Evolutionary conservation across 2,797 vertebrate genomes (phyloP), one percentile per base, ranked within the genome.

Genomic region (Clarias pachynema): DNA sequence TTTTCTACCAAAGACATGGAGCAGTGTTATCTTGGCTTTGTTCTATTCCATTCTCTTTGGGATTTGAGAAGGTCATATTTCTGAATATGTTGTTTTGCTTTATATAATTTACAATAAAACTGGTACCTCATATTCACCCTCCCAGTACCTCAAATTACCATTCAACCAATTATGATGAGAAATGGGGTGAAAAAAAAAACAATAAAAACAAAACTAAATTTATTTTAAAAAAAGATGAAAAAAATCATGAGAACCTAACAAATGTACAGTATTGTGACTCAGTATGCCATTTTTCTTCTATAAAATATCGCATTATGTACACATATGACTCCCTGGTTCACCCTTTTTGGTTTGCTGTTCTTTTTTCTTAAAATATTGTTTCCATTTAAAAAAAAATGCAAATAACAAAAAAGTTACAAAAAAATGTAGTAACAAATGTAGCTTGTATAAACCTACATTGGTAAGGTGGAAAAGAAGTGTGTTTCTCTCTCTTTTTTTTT

Each of bases 1-100:
- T 93, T 93, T 97, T 96, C 92, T 97, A 97, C 97, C 96, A 97
- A 97, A 98, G 96, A 97, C 95, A 94, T 94, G 94, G 93, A 95
- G 93, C 94, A 95, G 95, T 94, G 93, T 93, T 93, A 37, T 91
- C 89, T 92, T 88, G 73, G 87, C 69, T 85, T 79, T 68, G 65
- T 83, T 86, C 57, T 57, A 85, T 44, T 79, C 82, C 86, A 84
- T 80, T 37, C 86, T 78, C 93, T 91, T 89, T 91, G 72, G 70
- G 89, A 89, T 93, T 91, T 90, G 81, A 92, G 91, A 91, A 87
- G 88, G 79, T 91, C 92, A 75, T 91, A 90, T 92, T 92, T 91
- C 87, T 86, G 91, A 91, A 90, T 92, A 81, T 94, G 92, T 95
- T 95, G 93, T 92, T 95, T 91, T 94, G 91, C 92, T 94, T 94